A percentile compares a stretch with the other conserved stretches of the same genome.
Evolutionary conservation across 2,888 invertebrate species (phyloP).

Genomic region (Buathra laborator): DNA sequence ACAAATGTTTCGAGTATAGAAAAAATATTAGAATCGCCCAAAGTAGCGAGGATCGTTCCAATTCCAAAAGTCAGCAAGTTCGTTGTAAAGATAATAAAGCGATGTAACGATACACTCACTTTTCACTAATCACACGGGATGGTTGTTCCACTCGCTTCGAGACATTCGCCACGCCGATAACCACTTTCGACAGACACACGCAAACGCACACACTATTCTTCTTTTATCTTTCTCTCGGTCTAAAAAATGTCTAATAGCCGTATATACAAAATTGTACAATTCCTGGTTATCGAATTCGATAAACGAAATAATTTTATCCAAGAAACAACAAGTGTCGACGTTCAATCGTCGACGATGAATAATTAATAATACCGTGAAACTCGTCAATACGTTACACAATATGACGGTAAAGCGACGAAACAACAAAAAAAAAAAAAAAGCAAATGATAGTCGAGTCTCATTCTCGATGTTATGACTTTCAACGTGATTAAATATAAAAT

Average conservation of each 20-base stretch:
- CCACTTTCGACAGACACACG: slow-evolving; percentile 37
- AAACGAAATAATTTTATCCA: slow-evolving; percentile 59
- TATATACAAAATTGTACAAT: slow-evolving; percentile 70
- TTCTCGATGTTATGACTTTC: slow-evolving; percentile 37
- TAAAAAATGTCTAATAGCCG: slow-evolving; percentile 66
- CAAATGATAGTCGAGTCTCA: slow-evolving; percentile 51
- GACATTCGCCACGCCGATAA: slow-evolving; percentile 59
- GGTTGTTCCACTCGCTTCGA: slow-evolving; percentile 49
- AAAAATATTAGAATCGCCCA: slow-evolving; percentile 22
- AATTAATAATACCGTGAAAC: slow-evolving; percentile 25
- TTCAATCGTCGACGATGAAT: slow-evolving; percentile 47
- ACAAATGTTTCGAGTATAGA: slow-evolving; percentile 15
- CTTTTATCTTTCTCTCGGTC: slow-evolving; percentile 39
- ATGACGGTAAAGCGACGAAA: slow-evolving; percentile 2
- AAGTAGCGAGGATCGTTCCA: slow-evolving; percentile 44
- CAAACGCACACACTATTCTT: slow-evolving; percentile 27
- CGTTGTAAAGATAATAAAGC: slow-evolving; percentile 57
- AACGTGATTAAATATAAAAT: slow-evolving; percentile 31
- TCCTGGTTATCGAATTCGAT: slow-evolving; percentile 58
- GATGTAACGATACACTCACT: slow-evolving; percentile 34
- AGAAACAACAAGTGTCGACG: slow-evolving; percentile 42
- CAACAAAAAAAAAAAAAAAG: neutral
- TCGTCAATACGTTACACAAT: neutral
- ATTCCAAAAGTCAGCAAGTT: slow-evolving; percentile 51
- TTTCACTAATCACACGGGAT: slow-evolving; percentile 35